These are phyloP conservation scores for Saguinus midas DNA, from an alignment of 2,113 vertebrate genomes.

Conservation along the genomic window DNA sequence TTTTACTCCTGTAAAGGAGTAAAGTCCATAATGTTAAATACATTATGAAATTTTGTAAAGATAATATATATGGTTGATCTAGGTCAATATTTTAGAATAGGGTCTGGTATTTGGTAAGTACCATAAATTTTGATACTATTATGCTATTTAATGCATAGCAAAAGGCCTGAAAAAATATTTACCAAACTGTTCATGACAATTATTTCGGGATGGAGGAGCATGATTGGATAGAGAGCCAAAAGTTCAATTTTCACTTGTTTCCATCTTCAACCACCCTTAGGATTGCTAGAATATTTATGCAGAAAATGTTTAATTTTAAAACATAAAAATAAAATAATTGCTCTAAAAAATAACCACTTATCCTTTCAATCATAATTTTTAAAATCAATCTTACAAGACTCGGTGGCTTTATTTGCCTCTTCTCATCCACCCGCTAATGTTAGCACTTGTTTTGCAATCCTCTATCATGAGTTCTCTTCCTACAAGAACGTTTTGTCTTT, in stretches of 20 bases:
- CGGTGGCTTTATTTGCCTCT: not conserved
- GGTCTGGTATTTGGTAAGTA: not conserved
- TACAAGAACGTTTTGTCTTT: not conserved
- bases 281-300: not conserved
- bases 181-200: not conserved
- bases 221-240: not conserved
- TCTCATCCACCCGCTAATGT: not conserved
- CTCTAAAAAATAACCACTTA: not conserved
- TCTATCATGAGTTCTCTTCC: not conserved
- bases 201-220: not conserved
- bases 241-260: not conserved
- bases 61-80: not conserved
- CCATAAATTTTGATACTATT: not conserved
- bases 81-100: not conserved
- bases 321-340: not conserved
- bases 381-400: not conserved
- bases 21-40: not conserved
- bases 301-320: slow-evolving; percentile 16
- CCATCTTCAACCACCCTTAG: not conserved
- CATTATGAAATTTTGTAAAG: not conserved
- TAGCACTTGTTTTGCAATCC: not conserved
- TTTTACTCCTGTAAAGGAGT: too few relatives aligned
- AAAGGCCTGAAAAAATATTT: not conserved
- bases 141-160: not conserved
- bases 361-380: not conserved